Conservation (phyloP, 2,797 vertebrate genomes). For the Xyrichtys novacula region DNA sequence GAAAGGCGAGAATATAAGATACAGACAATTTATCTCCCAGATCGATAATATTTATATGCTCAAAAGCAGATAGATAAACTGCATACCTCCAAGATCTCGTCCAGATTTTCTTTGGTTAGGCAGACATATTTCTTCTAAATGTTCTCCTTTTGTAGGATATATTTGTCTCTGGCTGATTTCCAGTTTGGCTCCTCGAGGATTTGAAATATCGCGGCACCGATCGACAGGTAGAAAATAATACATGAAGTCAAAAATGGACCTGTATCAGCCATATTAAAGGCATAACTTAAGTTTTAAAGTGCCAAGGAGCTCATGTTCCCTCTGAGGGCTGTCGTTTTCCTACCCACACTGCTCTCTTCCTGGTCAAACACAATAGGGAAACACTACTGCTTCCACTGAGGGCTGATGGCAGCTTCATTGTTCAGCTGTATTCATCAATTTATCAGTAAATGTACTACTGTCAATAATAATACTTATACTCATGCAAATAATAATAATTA, state of each 20-base stretch:
- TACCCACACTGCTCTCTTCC: constrained; percentile 47
- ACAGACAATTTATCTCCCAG: neutral
- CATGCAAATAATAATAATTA: neutral
- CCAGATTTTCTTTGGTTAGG: constrained; percentile 86
- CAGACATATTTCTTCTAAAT: constrained; percentile 88
- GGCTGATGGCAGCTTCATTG: neutral
- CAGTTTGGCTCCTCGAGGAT: constrained; percentile 94
- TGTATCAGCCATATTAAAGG: constrained; percentile 85
- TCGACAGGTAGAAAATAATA: constrained; percentile 96
- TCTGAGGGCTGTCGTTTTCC: constrained; percentile 7
- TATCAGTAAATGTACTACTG: neutral
- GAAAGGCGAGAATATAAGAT: neutral
- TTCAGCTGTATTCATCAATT: neutral
- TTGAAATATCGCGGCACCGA: constrained; percentile 96
- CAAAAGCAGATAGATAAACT: neutral
- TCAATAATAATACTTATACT: no score
- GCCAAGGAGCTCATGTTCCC: constrained; percentile 15
- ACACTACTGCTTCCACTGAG: neutral
- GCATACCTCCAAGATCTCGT: constrained; percentile 90
- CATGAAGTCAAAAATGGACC: constrained; percentile 94
- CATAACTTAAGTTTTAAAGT: constrained; percentile 49
- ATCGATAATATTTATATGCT: neutral
- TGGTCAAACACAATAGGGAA: constrained; percentile 40
- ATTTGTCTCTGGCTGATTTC: constrained; percentile 83
- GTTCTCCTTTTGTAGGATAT: constrained; percentile 80